These are phyloP conservation scores for Laspeyria flexula DNA, from an alignment of 2,888 invertebrate species.

Conservation along the genomic window DNA sequence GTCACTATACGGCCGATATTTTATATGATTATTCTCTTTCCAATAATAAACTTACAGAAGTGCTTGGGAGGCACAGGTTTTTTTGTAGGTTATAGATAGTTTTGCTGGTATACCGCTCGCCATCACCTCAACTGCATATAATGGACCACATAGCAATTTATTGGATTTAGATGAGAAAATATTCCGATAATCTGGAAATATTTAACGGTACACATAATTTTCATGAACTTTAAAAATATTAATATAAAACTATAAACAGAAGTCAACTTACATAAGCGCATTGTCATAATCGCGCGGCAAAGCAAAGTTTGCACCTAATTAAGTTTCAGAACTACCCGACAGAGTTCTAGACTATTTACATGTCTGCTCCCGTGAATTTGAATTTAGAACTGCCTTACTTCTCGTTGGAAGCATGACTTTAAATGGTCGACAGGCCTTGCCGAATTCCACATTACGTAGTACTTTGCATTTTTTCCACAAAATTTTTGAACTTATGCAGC, in stretches of 20 bases:
- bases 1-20: no score
- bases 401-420: conserved; percentile 21
- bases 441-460: conserved; percentile 22
- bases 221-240: not conserved
- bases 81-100: no score
- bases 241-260: not conserved
- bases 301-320: conserved; percentile 34
- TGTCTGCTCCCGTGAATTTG: conserved; percentile 34
- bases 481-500: conserved; percentile 3
- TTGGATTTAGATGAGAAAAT: no score
- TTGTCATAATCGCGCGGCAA: conserved; percentile 16
- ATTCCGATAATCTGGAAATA: no score
- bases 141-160: no score
- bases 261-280: conserved; percentile 11
- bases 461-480: conserved; percentile 6
- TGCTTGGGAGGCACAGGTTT: no score
- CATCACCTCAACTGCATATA: no score
- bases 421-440: conserved; percentile 19
- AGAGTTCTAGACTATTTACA: conserved; percentile 35
- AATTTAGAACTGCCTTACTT: conserved; percentile 27
- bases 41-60: no score
- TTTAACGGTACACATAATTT: no score
- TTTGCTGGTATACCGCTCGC: no score
- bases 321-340: conserved; percentile 25
- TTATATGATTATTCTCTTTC: no score